phyloP scores from a whole-genome alignment of 2,113 vertebrate genomes.

The Rhinolophus sinicus region DNA sequence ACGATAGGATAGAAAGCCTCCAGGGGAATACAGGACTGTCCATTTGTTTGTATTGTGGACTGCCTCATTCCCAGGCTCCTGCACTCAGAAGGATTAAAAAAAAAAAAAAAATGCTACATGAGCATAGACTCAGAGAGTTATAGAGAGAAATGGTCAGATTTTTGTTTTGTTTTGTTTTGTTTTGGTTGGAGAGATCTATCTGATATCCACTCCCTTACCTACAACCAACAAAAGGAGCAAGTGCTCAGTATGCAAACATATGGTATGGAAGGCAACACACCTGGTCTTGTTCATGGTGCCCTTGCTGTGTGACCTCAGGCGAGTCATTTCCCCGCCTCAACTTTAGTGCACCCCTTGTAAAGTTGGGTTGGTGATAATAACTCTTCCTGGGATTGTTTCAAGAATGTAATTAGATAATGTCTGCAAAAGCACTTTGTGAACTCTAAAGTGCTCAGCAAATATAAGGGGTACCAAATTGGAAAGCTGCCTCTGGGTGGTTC shows the following conservation, averaged over 20 bases:
- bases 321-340: neutral
- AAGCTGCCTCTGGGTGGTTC: slow-evolving; percentile 18
- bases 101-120: neutral
- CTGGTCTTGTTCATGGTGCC: accelerated
- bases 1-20: neutral
- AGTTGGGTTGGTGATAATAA: neutral
- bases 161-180: no score
- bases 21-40: neutral
- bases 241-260: accelerated
- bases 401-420: slow-evolving; percentile 51
- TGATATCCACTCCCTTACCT: accelerated
- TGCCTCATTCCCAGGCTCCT: neutral
- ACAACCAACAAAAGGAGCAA: neutral
- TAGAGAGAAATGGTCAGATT: neutral
- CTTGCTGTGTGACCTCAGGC: neutral
- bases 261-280: accelerated
- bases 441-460: slow-evolving; percentile 2
- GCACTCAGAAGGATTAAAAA: neutral
- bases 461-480: neutral
- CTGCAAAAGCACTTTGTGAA: slow-evolving; percentile 5
- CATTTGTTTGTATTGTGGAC: neutral
- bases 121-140: neutral
- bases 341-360: neutral
- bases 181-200: accelerated
- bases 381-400: slow-evolving; percentile 61